Evolutionary conservation across 2,888 invertebrate species (phyloP).

Genomic region (Prosopocoilus inquinatus): DNA sequence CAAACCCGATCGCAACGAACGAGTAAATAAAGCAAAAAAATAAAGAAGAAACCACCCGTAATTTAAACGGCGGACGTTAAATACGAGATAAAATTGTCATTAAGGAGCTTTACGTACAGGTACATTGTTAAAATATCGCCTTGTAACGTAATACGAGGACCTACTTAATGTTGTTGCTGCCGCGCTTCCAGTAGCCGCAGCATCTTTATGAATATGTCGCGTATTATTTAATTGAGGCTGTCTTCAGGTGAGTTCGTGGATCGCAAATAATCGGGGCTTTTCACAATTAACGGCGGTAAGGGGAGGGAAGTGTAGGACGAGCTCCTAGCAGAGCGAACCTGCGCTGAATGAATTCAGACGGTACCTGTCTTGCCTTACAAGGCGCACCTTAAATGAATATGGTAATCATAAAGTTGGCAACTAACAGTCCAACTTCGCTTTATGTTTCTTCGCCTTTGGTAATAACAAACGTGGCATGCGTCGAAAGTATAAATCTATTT

Average conservation of each 20-base stretch:
- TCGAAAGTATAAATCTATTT: too few relatives aligned
- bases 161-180: not conserved
- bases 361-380: not conserved
- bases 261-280: not conserved
- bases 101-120: too few relatives aligned
- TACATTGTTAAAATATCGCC: not conserved
- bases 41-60: too few relatives aligned
- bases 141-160: not conserved
- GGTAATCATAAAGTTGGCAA: constrained; percentile 2
- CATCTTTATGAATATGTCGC: not conserved
- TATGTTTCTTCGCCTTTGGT: too few relatives aligned
- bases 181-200: not conserved
- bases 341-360: not conserved
- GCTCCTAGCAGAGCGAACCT: not conserved
- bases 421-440: not conserved
- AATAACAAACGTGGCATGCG: too few relatives aligned
- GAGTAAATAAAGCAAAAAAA: too few relatives aligned
- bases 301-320: not conserved
- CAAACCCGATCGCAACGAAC: too few relatives aligned
- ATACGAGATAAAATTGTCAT: too few relatives aligned
- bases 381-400: constrained; percentile 1
- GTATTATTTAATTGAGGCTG: not conserved
- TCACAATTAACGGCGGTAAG: not conserved
- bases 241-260: not conserved
- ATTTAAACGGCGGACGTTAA: too few relatives aligned